Evolutionary conservation across 2,888 invertebrate species (phyloP).

Genomic region (Drosophila niveifrons): DNA sequence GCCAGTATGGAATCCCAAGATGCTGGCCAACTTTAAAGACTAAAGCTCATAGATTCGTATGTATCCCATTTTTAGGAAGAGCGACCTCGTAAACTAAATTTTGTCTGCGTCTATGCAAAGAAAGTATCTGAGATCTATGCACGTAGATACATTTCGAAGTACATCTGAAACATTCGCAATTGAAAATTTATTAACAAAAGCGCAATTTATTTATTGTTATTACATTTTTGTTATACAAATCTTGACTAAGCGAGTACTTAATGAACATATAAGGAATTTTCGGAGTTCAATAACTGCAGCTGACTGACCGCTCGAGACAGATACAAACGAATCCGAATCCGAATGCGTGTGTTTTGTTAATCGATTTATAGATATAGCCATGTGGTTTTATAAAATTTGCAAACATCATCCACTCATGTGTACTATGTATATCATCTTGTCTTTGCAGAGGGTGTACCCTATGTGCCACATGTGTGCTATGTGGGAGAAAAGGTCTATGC

Average conservation of each 20-base stretch:
- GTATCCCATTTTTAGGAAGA: not conserved
- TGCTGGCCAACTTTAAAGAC: constrained; percentile 19
- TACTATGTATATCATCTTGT: constrained; percentile 2
- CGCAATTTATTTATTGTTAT: not conserved
- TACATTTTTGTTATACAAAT: not conserved
- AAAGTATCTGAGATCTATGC: not conserved
- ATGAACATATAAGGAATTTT: constrained; percentile 14
- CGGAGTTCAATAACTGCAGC: constrained; percentile 9
- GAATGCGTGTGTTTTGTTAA: constrained; percentile 12
- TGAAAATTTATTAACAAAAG: not conserved
- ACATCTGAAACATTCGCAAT: not conserved
- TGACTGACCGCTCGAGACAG: not conserved
- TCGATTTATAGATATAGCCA: constrained; percentile 25
- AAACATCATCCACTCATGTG: constrained; percentile 12
- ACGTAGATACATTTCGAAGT: not conserved
- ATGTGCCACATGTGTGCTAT: constrained; percentile 85
- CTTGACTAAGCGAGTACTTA: not conserved
- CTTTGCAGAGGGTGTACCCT: constrained; percentile 84
- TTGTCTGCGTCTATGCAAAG: not conserved
- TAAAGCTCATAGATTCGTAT: constrained; percentile 2
- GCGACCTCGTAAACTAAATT: not conserved
- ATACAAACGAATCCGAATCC: not conserved
- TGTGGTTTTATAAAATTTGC: constrained; percentile 16
- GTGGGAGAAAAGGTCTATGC: constrained; percentile 82
- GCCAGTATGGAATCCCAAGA: constrained; percentile 45